Evolutionary conservation across 2,888 invertebrate genomes (phyloP), one percentile per base, ranked within the genome.

Genomic region (Eremobia ochroleuca): DNA sequence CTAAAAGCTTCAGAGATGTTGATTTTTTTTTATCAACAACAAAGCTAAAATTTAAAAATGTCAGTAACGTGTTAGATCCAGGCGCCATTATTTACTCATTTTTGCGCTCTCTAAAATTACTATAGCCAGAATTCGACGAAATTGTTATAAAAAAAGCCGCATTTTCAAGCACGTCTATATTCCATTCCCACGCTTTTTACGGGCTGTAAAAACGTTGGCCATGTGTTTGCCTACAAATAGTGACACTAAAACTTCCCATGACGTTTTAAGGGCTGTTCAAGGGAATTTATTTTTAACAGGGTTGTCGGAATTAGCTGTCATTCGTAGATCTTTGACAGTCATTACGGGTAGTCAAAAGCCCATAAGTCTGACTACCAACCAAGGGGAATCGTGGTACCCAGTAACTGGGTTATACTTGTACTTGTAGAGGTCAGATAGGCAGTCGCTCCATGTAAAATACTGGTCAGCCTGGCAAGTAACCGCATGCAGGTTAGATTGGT

Each of bases 181-280:
- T 46, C 46, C 1, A 62, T 74, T 85, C 85, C 85, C 82, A 80
- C 81, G 70, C 52, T 52, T 74, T 70, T 68, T 49, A 69, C 37
- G 37, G 43, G 5, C 31, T 46, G 52, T 64, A 71, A 85, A 71
- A 82, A 62, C 61, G 15, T 15, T 18, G n/a, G 82, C 82, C 82
- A 82, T 85, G 74, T 82, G 82, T 80, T 67, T 55, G 18, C 46
- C 59, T 84, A 79, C 66, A 73, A 78, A 83, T 73, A 73, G 66
- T 66, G 15, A 40, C 46, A 55, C 15, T 11, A 13, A 49, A 15
- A 40, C 37, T 72, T 73, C 34, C 15, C 34, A 59, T 69, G 21
- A 8, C 1, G 15, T 37, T 69, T 49, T 1, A 59, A 76, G 40
- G 58, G 72, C 37, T 46, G 79, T 69, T 49, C 6, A 64, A 40